Evolutionary conservation across 1,140 invertebrate species (phyloP), one percentile per base, ranked within the genome.

Genomic region (Neoseiulus cucumeris): DNA sequence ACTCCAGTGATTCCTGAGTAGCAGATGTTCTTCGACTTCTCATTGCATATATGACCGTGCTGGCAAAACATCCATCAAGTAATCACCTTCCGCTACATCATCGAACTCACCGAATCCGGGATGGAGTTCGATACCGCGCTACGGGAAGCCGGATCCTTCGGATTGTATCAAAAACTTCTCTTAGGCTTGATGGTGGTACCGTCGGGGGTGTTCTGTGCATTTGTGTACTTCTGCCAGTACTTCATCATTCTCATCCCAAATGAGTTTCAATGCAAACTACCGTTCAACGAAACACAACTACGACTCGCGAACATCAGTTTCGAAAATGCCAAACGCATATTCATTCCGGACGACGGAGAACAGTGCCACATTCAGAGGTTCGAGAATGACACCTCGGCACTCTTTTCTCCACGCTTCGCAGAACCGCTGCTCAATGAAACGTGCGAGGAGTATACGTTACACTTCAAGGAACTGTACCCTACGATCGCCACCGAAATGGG

Each of bases 401-500:
- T 59, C 25, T 39, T 39, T 6, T 59, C 14, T 33, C 18, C 18
- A 4, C 25, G 51, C n/a, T 25, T 25, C 14, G 25, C 25, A n/a
- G 9, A 1, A 17, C 51, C 51, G 22, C 22, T 59, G 9, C n/a
- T 25, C 1, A 59, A 59, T 25, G 51, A 25, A 20, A 59, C 51
- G 14, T 59, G 51, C 33, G 22, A 17, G 25, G 51, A 59, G 22
- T 59, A 59, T 20, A 59, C 51, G 29, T 70, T 69, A 64, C 66
- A 70, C 44, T 70, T 70, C 51, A 44, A 44, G 22, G 65, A 66
- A 41, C 55, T 68, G n/a, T 70, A 69, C 42, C 69, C 69, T 22
- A 70, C 69, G 9, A 68, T 70, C 64, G 67, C 69, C n/a, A 70
- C 69, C 51, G 69, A 70, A 25, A 67, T 70, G 65, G 6, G 42